Evolutionary conservation across 2,113 vertebrate species (phyloP).

Genomic region (Oncorhynchus gorbuscha): DNA sequence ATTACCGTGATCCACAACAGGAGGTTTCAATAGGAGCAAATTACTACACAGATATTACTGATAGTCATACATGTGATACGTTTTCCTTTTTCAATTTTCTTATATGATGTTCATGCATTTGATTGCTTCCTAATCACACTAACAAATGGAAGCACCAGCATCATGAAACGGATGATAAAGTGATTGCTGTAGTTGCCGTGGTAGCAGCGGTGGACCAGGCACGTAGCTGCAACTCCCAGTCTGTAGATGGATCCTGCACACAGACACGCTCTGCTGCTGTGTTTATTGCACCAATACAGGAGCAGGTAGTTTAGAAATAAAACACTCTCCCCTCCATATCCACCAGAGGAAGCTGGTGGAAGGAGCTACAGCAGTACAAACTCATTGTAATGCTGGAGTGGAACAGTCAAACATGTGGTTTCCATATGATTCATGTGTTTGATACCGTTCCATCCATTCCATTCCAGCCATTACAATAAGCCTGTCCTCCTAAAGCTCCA

Average conservation of each 20-base stretch:
- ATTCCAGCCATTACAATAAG: no score
- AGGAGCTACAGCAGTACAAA: no score
- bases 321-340: neutral
- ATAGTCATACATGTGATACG: neutral
- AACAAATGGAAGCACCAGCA: slow-evolving; percentile 66
- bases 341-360: no score
- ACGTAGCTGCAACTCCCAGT: slow-evolving; percentile 46
- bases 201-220: slow-evolving; percentile 83
- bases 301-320: slow-evolving; percentile 70
- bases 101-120: neutral
- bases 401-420: no score
- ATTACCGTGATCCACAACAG: no score
- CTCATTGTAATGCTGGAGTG: no score
- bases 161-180: slow-evolving; percentile 73
- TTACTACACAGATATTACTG: no score
- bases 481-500: no score
- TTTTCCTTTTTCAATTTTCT: neutral
- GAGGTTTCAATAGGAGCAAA: no score
- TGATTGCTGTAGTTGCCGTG: slow-evolving; percentile 77
- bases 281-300: slow-evolving; percentile 72
- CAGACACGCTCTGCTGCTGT: slow-evolving; percentile 51
- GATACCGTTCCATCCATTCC: no score
- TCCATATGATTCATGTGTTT: no score
- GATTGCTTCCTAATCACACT: neutral
- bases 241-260: no score